Base-by-base conservation (phyloP, 1,140 invertebrate genomes). In the Drosophila fuyamai region DNA sequence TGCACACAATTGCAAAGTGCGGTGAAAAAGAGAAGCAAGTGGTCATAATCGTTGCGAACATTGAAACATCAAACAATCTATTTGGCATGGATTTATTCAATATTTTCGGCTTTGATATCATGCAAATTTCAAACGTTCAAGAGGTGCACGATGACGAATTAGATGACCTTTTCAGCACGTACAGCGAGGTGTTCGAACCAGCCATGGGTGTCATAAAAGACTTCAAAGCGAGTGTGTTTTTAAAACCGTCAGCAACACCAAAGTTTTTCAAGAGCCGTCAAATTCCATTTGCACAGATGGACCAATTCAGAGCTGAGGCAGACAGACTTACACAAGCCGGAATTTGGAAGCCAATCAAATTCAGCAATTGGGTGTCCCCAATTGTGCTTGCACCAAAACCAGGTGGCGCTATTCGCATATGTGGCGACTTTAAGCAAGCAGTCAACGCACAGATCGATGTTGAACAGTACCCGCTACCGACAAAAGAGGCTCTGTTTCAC, bases 371-470 rank as follows among this genome's bases (percentile, higher is more conserved):
- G 44, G 44, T 18, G 23, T 46, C 16, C n/a, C 44, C 44, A 23
- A 23, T 23, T 13, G 18, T 47, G 8, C 10, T 47, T 6, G 46
- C 18, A 47, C 46, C 46, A 13, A 47, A 13, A 13, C 18, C 18
- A 47, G 44, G 44, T 13, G 44, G 44, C 8, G 10, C 10, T 16
- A 23, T 47, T 47, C 10, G 44, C 12, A 32, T 43, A 14, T 43
- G 14, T 43, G 41, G 14, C 14, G 14, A 43, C 1, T 43, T 43
- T 16, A 16, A 16, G 8, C 27, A 35, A 35, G n/a, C 29, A 16
- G n/a, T 35, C 6, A 51, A 51, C n/a, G 48, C 29, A 51, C 29
- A 51, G 14, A 51, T 51, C 48, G 48, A 35, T 10, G n/a, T 35
- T 5, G 9, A 35, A 12, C 27, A 35, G 29, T 51, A 51, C 14